Base-by-base conservation (phyloP, 2,888 invertebrate genomes). In the Emmelina monodactyla region DNA sequence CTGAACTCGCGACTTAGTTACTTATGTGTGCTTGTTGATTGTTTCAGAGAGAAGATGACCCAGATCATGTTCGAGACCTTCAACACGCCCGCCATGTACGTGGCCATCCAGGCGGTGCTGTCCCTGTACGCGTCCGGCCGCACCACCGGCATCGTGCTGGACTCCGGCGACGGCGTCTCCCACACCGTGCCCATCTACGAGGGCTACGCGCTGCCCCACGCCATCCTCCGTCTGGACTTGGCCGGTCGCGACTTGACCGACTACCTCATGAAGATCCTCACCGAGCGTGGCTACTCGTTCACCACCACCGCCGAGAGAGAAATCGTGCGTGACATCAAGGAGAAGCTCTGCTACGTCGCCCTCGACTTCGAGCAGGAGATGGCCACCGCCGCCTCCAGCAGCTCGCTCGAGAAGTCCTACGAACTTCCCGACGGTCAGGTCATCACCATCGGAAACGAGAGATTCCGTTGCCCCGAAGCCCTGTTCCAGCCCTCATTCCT, bases 151-250 rank as follows among this genome's bases (percentile, higher is more conserved):
- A 94, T 94, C 71, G 94, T 95, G 44, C 82, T 95, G 61, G 95
- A 95, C 82, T 93, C 93, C 52, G 95, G 94, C 46, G 94, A 95
- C 80, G 94, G 95, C 82, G 94, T 95, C 46, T 93, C 94, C 33
- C 94, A 95, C 86, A 94, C 94, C 37, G 94, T 94, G 42, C 94
- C 94, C 65, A 94, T 95, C 84, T 94, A 94, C 76, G 94, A 94
- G 82, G 91, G 94, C 56, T 94, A 93, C 70, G 93, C 93, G 42
- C 83, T 94, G 50, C 93, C 94, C 41, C 94, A 94, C 71, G 94
- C 94, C 67, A 94, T 94, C 73, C 86, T 92, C 45, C 91, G 93
- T 86, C 80, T 94, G 82, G 94, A 94, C 69, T 84, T 94, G 82
- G 93, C 93, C 58, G 94, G 94, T 55, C 89, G 94, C 54, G 93